Evolutionary conservation across 1,140 invertebrate species (phyloP).

Genomic region (Zaprionus inermis): DNA sequence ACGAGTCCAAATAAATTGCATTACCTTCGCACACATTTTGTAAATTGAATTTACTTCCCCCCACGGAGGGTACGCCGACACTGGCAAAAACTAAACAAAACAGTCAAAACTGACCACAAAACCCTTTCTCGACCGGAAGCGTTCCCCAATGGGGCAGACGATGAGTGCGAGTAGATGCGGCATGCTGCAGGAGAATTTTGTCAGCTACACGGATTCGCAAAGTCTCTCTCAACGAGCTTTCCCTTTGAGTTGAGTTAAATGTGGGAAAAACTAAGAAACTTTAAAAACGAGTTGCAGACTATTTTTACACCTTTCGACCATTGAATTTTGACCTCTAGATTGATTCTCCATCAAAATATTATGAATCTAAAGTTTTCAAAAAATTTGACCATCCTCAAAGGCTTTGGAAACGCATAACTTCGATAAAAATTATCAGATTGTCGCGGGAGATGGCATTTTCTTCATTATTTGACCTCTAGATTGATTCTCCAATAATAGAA

Average conservation of each 20-base stretch:
- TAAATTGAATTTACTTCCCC: slow-evolving; percentile 70
- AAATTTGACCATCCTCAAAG: too few species aligned
- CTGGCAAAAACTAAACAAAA: slow-evolving; percentile 24
- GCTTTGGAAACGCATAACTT: too few species aligned
- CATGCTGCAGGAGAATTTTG: background rate
- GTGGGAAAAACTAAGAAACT: too few species aligned
- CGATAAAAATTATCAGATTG: too few species aligned
- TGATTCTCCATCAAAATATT: too few species aligned
- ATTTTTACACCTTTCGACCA: too few species aligned
- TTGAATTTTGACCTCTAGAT: too few species aligned
- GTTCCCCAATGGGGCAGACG: background rate
- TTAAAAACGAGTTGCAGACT: too few species aligned
- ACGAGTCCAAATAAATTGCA: slow-evolving; percentile 76
- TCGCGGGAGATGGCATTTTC: too few species aligned
- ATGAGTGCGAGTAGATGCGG: background rate
- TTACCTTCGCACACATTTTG: slow-evolving; percentile 61
- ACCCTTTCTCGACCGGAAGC: slow-evolving; percentile 9
- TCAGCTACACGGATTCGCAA: background rate
- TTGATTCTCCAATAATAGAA: too few species aligned
- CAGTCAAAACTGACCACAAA: slow-evolving; percentile 34
- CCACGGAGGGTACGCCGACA: background rate
- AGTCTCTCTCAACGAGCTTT: background rate
- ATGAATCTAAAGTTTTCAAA: too few species aligned
- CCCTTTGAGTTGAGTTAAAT: background rate
- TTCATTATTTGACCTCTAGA: too few species aligned